A percentile compares a stretch with the other conserved stretches of the same genome.
Conservation (phyloP, 2,888 invertebrate species). For the Drosophila eohydei region DNA sequence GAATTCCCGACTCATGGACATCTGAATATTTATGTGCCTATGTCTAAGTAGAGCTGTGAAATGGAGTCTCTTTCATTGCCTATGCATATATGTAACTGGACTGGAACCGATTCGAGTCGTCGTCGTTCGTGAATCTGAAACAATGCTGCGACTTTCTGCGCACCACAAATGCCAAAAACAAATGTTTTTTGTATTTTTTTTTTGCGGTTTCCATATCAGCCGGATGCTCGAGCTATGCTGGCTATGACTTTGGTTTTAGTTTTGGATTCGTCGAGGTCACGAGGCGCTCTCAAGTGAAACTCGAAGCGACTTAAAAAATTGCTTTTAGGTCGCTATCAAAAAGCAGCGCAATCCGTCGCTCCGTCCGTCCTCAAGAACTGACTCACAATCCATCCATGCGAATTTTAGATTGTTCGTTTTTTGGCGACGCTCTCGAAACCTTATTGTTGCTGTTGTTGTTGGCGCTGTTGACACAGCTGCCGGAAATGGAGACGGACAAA, state of each 20-base stretch:
- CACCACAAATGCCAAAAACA: slow-evolving; percentile 37
- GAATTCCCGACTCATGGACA: slow-evolving; percentile 4
- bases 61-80: slow-evolving; percentile 21
- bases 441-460: not conserved
- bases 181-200: slow-evolving; percentile 16
- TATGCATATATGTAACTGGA: slow-evolving; percentile 55
- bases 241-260: slow-evolving; percentile 18
- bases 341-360: slow-evolving; percentile 11
- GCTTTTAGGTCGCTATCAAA: slow-evolving; percentile 37
- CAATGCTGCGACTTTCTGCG: slow-evolving; percentile 51
- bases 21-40: slow-evolving; percentile 22
- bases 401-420: slow-evolving; percentile 14
- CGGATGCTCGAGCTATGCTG: slow-evolving; percentile 37
- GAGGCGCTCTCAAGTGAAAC: slow-evolving; percentile 67
- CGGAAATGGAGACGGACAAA: slow-evolving; percentile 28
- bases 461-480: slow-evolving; percentile 33
- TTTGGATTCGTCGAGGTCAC: slow-evolving; percentile 59
- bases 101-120: slow-evolving; percentile 33
- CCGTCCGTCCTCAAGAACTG: slow-evolving; percentile 20
- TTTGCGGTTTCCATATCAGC: slow-evolving; percentile 46
- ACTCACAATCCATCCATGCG: slow-evolving; percentile 26
- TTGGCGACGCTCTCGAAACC: slow-evolving; percentile 23
- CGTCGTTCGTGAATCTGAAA: slow-evolving; percentile 20
- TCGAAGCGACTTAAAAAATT: slow-evolving; percentile 35
- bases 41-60: slow-evolving; percentile 19